A percentile compares a stretch with the other conserved stretches of the same genome.
These are phyloP conservation scores for Melanogrammus aeglefinus DNA, from an alignment of 2,797 vertebrate species.

Conservation along the genomic window DNA sequence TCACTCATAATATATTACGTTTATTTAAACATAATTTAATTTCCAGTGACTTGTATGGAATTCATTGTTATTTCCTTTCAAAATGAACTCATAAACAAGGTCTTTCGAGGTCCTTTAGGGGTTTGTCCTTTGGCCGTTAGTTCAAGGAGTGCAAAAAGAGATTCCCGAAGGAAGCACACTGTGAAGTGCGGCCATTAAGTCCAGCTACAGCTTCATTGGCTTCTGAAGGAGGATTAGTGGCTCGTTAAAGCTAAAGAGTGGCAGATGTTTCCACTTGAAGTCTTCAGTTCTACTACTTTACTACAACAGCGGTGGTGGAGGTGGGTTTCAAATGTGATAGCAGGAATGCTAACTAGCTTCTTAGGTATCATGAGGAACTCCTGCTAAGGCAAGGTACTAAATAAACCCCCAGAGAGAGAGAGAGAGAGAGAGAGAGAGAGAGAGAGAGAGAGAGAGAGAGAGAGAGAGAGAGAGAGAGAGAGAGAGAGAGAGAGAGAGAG, in stretches of 20 bases:
- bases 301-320: not conserved
- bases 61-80: too few relatives aligned
- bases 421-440: too few relatives aligned
- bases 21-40: too few relatives aligned
- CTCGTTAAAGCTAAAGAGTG: slow-evolving; percentile 41
- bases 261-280: slow-evolving; percentile 55
- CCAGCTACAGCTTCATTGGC: slow-evolving; percentile 30
- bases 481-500: too few relatives aligned
- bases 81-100: not conserved
- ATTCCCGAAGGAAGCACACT: slow-evolving; percentile 5
- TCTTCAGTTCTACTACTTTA: not conserved
- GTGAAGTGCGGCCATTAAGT: slow-evolving; percentile 27
- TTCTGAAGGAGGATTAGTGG: slow-evolving; percentile 41
- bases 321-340: slow-evolving; percentile 31
- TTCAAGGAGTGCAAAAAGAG: not conserved
- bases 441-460: too few relatives aligned
- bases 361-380: slow-evolving; percentile 3
- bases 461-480: too few relatives aligned
- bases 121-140: too few relatives aligned
- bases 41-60: too few relatives aligned
- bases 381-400: too few relatives aligned
- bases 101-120: not conserved
- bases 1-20: too few relatives aligned
- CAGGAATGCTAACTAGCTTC: slow-evolving; percentile 19
- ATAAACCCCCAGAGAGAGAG: too few relatives aligned